phyloP scores from a whole-genome alignment of 2,797 vertebrate species.

The Lophotriccus pileatus region DNA sequence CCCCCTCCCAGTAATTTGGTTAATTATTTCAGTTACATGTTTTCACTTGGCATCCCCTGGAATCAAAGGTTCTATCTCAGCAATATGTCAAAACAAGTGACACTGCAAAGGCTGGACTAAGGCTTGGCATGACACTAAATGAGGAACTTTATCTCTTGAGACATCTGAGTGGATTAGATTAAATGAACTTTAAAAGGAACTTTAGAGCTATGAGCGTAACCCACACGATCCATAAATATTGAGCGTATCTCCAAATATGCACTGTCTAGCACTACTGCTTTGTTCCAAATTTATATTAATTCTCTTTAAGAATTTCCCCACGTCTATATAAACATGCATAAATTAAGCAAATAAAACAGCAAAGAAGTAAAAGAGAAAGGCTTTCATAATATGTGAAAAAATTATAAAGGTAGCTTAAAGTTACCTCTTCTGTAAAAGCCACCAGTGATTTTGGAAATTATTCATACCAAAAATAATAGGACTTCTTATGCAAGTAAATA shows the following conservation, averaged over 20 bases:
- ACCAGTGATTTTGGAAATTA: not conserved
- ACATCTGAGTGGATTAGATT: constrained; percentile 25
- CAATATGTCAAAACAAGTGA: constrained; percentile 31
- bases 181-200: constrained; percentile 16
- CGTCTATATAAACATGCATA: not conserved
- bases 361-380: not conserved
- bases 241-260: not conserved
- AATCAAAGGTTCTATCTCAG: constrained; percentile 45
- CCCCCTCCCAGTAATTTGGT: not conserved
- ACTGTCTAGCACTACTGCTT: not conserved
- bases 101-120: constrained; percentile 23
- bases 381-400: not conserved
- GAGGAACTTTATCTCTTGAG: constrained; percentile 35
- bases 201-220: not conserved
- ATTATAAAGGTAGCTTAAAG: not conserved
- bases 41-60: not conserved
- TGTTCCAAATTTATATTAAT: not conserved
- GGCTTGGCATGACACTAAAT: constrained; percentile 31
- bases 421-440: not conserved
- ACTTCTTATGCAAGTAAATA: not conserved
- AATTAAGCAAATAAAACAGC: not conserved
- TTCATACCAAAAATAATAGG: not conserved
- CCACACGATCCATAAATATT: constrained; percentile 20
- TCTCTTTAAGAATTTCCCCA: not conserved
- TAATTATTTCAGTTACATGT: constrained; percentile 41